A percentile compares a stretch with the other conserved stretches of the same genome.
Conservation (phyloP, 1,140 invertebrate species). For the Hyles vespertilio region DNA sequence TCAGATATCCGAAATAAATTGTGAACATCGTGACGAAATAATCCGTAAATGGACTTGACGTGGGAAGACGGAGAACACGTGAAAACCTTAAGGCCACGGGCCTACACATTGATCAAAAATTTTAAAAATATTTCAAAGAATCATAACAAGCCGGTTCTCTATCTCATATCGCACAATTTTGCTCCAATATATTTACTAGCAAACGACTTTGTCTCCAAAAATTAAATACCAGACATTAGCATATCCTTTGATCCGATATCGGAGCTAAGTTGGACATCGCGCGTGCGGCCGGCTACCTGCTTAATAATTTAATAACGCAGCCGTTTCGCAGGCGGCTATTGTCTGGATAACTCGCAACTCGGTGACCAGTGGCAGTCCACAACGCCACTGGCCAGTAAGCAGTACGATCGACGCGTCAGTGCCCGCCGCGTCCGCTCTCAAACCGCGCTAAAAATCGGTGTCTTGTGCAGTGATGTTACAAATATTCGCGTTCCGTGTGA, state of each 20-base stretch:
- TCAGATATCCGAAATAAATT: too few species aligned
- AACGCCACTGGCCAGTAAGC: conserved; percentile 1
- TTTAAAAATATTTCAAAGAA: too few species aligned
- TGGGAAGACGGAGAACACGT: too few species aligned
- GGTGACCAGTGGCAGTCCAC: conserved; percentile 37
- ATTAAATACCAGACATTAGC: not conserved
- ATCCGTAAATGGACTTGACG: too few species aligned
- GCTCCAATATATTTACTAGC: too few species aligned
- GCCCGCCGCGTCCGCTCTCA: conserved; percentile 38
- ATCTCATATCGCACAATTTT: too few species aligned
- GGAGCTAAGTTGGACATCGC: not conserved
- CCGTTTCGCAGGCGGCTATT: conserved; percentile 46
- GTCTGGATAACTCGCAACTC: conserved; percentile 50
- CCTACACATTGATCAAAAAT: too few species aligned
- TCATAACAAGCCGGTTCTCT: too few species aligned
- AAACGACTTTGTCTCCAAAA: too few species aligned
- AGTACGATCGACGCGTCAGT: conserved; percentile 52
- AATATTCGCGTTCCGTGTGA: conserved; percentile 33
- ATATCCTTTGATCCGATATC: not conserved
- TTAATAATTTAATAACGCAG: conserved; percentile 64
- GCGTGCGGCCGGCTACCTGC: conserved; percentile 21
- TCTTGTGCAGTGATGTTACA: conserved; percentile 33
- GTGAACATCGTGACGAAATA: too few species aligned
- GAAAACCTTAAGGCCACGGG: too few species aligned
- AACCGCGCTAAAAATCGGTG: conserved; percentile 9